Conservation (phyloP, 2,888 invertebrate species). For the Catocala sponsa region DNA sequence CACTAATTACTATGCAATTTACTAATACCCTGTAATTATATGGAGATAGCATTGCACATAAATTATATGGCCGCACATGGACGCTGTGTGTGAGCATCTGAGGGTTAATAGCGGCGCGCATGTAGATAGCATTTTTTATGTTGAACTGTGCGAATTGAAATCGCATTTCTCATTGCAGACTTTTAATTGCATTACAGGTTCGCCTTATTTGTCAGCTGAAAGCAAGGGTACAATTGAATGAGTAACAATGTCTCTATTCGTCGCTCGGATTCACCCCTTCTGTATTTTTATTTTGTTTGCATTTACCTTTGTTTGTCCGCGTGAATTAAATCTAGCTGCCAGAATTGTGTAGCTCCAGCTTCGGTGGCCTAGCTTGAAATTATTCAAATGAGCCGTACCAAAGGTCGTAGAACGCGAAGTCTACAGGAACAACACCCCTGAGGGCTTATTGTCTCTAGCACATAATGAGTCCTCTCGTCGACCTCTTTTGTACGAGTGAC, state of each 20-base stretch:
- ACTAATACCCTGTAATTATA: slow-evolving; percentile 17
- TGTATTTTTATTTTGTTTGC: not conserved
- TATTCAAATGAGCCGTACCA: slow-evolving; percentile 56
- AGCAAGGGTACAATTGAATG: slow-evolving; percentile 14
- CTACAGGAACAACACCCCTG: slow-evolving; percentile 51
- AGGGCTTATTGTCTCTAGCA: slow-evolving; percentile 67
- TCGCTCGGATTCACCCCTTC: slow-evolving; percentile 21
- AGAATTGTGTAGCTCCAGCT: not conserved
- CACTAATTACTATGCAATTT: slow-evolving; percentile 32
- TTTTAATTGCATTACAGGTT: slow-evolving; percentile 29
- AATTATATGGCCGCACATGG: not conserved
- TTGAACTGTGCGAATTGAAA: slow-evolving; percentile 22
- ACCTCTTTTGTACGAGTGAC: slow-evolving; percentile 35
- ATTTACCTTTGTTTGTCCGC: slow-evolving; percentile 9
- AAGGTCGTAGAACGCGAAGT: slow-evolving; percentile 50
- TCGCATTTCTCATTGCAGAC: slow-evolving; percentile 31
- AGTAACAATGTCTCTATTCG: slow-evolving; percentile 24
- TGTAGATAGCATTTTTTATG: not conserved
- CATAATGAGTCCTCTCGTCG: slow-evolving; percentile 63
- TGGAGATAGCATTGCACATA: slow-evolving; percentile 9
- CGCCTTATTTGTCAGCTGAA: slow-evolving; percentile 22
- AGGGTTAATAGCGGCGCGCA: not conserved
- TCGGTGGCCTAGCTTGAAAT: slow-evolving; percentile 26
- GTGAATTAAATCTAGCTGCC: slow-evolving; percentile 19
- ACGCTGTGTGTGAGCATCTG: not conserved